Conservation (phyloP, 2,797 vertebrate genomes). For the Acanthurus tractus region DNA sequence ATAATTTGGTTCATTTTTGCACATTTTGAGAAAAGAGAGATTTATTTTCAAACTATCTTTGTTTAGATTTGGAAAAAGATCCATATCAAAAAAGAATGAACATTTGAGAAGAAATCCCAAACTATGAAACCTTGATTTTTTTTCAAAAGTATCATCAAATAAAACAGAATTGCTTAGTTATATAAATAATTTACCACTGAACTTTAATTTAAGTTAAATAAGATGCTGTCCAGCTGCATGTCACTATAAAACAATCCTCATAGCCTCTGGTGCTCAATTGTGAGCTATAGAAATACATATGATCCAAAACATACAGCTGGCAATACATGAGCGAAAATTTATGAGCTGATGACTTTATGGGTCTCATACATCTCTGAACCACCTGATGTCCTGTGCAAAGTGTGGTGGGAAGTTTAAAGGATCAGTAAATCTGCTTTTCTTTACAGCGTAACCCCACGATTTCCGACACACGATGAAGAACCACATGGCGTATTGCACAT, state of each 20-base stretch:
- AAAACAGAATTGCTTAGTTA: background rate
- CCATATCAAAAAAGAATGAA: too few species aligned
- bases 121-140: background rate
- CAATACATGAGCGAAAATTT: conserved; percentile 33
- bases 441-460: conserved; percentile 36
- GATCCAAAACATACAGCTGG: conserved; percentile 47
- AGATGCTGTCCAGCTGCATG: background rate
- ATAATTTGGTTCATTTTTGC: too few species aligned
- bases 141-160: background rate
- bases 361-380: conserved; percentile 31
- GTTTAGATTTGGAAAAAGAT: too few species aligned
- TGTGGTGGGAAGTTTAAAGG: conserved; percentile 32
- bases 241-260: background rate
- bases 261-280: background rate
- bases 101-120: too few species aligned
- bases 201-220: background rate
- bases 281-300: background rate
- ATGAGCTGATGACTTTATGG: conserved; percentile 62
- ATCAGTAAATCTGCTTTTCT: conserved; percentile 46
- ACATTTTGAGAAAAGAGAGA: too few species aligned
- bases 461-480: conserved; percentile 24
- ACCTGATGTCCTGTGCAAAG: conserved; percentile 37
- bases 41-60: too few species aligned
- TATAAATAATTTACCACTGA: background rate
- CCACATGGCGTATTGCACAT: conserved; percentile 27